Evolutionary conservation across 1,140 invertebrate genomes (phyloP).

Genomic region (Drosophila pruinosa): DNA sequence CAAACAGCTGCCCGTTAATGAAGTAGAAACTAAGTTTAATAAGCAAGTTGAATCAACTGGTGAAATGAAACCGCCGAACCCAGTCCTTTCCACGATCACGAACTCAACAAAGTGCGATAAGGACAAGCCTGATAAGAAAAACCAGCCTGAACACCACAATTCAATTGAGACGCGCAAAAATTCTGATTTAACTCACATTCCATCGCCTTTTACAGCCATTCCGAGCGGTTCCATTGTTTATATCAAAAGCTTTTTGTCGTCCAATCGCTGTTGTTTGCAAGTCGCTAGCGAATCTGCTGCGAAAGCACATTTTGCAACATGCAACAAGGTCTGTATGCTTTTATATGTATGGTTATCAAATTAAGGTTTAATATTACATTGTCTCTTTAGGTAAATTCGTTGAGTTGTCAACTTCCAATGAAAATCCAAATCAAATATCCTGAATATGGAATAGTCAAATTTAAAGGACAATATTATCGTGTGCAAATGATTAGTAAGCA

Average conservation of each 20-base stretch:
- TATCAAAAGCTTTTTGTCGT: conserved; percentile 44
- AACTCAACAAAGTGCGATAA: neutral
- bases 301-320: conserved; percentile 27
- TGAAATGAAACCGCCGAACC: neutral
- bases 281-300: conserved; percentile 27
- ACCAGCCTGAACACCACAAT: neutral
- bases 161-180: neutral
- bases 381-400: neutral
- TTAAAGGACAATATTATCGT: conserved; percentile 12
- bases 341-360: too few relatives aligned
- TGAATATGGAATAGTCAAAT: neutral
- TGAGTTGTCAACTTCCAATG: neutral
- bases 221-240: conserved; percentile 20
- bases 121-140: neutral
- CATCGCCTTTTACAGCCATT: neutral
- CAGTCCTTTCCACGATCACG: neutral
- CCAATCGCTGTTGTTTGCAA: conserved; percentile 62
- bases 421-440: neutral
- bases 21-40: neutral
- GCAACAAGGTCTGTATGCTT: conserved; percentile 49
- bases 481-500: conserved; percentile 26
- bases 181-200: neutral
- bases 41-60: neutral
- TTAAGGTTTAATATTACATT: neutral
- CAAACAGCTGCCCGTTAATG: too few relatives aligned